A percentile compares a stretch with the other conserved stretches of the same genome.
These are phyloP conservation scores for Helicoverpa armigera DNA, from an alignment of 1,140 invertebrate species.

Conservation along the genomic window DNA sequence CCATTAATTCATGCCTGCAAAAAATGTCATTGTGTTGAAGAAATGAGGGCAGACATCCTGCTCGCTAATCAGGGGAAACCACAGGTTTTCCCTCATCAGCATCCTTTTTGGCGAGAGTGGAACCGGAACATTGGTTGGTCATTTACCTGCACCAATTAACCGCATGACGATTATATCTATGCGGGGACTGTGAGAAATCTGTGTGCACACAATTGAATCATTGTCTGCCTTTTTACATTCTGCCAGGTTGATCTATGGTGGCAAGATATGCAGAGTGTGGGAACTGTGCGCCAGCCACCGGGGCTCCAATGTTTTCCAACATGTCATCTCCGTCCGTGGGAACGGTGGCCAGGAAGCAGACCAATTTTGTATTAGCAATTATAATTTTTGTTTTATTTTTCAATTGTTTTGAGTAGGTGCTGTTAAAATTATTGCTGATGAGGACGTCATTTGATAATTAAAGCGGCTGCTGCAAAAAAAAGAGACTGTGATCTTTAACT, in stretches of 20 bases:
- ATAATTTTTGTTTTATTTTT: slow-evolving; percentile 57
- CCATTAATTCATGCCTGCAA: slow-evolving; percentile 65
- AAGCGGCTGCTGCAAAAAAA: slow-evolving; percentile 24
- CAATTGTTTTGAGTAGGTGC: slow-evolving; percentile 54
- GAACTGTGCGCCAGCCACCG: slow-evolving; percentile 64
- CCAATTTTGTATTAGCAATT: slow-evolving; percentile 60
- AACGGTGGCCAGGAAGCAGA: slow-evolving; percentile 59
- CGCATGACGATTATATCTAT: slow-evolving; percentile 77
- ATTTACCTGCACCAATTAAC: slow-evolving; percentile 85
- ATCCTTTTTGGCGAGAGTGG: slow-evolving; percentile 34
- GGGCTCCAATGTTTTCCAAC: slow-evolving; percentile 76
- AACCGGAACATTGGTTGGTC: slow-evolving; percentile 69
- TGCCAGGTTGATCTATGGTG: slow-evolving; percentile 82
- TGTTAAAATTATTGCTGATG: not conserved
- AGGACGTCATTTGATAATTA: slow-evolving; percentile 30
- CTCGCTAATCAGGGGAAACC: slow-evolving; percentile 54
- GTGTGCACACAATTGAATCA: slow-evolving; percentile 85
- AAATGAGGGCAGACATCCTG: slow-evolving; percentile 61
- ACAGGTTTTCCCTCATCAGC: slow-evolving; percentile 35
- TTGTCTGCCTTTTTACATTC: slow-evolving; percentile 84
- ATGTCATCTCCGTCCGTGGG: slow-evolving; percentile 82
- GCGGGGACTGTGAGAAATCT: slow-evolving; percentile 82
- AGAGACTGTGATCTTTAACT: slow-evolving; percentile 2
- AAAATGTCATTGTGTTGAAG: slow-evolving; percentile 57
- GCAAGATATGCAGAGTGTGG: slow-evolving; percentile 86